Base-by-base conservation (phyloP, 2,888 invertebrate genomes). In the Drosophila diplacantha region DNA sequence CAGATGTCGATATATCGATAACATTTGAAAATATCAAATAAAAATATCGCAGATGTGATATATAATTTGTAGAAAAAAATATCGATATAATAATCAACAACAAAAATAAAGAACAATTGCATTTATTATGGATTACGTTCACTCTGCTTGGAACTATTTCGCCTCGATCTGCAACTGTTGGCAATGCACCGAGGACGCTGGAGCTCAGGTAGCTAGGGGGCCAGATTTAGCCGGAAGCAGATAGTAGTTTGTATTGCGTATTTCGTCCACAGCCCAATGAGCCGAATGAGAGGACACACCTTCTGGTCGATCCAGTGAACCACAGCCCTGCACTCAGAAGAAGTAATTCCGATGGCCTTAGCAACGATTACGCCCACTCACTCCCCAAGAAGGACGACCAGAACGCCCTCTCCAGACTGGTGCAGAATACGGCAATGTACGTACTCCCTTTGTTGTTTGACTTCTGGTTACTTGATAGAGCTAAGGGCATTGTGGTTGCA, bases 361-460 rank as follows among this genome's bases (percentile, higher is more conserved):
- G 91, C 75, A 90, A 90, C 78, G 91, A 91, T 69, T 92, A 91
- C 87, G 89, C 91, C 16, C 92, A 90, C 80, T 91, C 92, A 32
- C 87, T 91, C 73, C 93, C 93, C 11, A 92, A 94, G 85, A 95
- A 94, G 88, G 96, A 97, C 87, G 96, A 97, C 87, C 96, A 96
- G 90, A 96, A 95, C 82, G 96, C 96, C 1, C 91, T 97, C 49
- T 95, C 93, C 86, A 92, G 94, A 89, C 96, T 97, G 88, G 91
- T 97, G 53, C 95, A 96, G 85, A 95, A 96, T 89, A 96, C 96
- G 69, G 96, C 96, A 52, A 94, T 94, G 96, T 96, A 89, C 90
- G 92, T 68, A 32, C 3, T 6, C 3, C 16, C 8, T 16, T 20
- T 35, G 22, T 22, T 9, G 22, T 9, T 18, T 18, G 18, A 11